Percentiles rank a stretch among this genome's conserved stretches.
These are phyloP conservation scores for Oncorhynchus gorbuscha DNA, from an alignment of 2,113 vertebrate genomes.

Conservation along the genomic window DNA sequence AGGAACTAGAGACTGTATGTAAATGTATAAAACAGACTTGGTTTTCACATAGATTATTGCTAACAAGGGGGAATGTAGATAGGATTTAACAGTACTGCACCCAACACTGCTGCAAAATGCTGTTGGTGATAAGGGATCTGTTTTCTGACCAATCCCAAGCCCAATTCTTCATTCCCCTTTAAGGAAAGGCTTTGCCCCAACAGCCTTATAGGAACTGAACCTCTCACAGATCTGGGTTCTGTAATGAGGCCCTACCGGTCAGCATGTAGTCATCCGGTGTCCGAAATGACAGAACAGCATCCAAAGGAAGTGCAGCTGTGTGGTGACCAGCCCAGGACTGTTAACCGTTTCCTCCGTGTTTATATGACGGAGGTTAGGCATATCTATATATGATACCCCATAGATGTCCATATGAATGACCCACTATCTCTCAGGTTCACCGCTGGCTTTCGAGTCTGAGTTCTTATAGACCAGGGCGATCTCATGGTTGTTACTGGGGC, in stretches of 20 bases:
- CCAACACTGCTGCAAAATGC: too few species aligned
- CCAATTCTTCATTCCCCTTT: neutral
- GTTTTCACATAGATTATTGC: too few species aligned
- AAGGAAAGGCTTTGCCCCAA: neutral
- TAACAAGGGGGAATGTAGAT: too few species aligned
- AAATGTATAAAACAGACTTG: too few species aligned
- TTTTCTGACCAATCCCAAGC: neutral
- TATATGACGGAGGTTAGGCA: neutral
- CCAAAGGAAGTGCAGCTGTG: neutral
- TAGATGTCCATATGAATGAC: neutral
- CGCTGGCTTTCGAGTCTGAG: slow-evolving; percentile 16
- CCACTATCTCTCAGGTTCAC: slow-evolving; percentile 22
- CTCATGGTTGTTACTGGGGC: slow-evolving; percentile 30
- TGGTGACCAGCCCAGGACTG: neutral
- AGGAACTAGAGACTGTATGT: neutral
- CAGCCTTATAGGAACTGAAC: neutral
- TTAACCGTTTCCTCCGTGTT: neutral
- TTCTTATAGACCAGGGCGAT: slow-evolving; percentile 47
- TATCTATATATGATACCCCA: neutral
- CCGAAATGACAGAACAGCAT: neutral
- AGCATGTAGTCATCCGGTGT: neutral
- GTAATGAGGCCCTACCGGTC: neutral
- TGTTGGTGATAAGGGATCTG: too few species aligned
- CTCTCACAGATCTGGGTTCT: neutral
- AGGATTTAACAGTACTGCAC: too few species aligned